A percentile compares a stretch with the other conserved stretches of the same genome.
These are phyloP conservation scores for Motacilla alba DNA, from an alignment of 2,113 vertebrate species.

Conservation along the genomic window DNA sequence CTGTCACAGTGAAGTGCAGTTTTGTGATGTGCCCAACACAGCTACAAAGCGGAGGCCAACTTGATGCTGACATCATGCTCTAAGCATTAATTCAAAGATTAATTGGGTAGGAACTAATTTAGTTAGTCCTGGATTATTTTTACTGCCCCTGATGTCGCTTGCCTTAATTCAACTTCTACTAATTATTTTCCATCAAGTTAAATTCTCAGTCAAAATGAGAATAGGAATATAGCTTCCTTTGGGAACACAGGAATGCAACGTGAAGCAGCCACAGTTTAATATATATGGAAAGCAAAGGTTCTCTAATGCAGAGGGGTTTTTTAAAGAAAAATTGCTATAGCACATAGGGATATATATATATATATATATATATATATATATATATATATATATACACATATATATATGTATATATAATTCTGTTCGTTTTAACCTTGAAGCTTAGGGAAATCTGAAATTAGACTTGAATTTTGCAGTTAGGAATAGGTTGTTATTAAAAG, in stretches of 20 bases:
- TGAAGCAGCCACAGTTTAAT: not conserved
- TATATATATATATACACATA: not conserved
- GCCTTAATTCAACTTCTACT: not conserved
- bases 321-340: not conserved
- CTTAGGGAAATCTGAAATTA: not conserved
- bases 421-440: not conserved
- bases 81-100: not conserved
- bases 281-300: not conserved
- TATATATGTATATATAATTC: not conserved
- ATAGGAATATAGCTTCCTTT: not conserved
- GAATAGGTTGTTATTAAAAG: not conserved
- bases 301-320: not conserved
- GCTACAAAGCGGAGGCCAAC: not conserved
- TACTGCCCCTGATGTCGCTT: not conserved
- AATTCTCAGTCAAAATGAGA: not conserved
- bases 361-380: not conserved
- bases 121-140: not conserved
- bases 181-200: not conserved
- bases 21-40: not conserved
- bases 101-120: not conserved
- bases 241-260: not conserved
- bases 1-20: rapidly evolving
- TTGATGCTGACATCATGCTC: not conserved
- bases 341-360: not conserved
- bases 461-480: not conserved